Evolutionary conservation across 2,888 invertebrate species (phyloP), one percentile per base, ranked within the genome.

Genomic region (Erynnis tages): DNA sequence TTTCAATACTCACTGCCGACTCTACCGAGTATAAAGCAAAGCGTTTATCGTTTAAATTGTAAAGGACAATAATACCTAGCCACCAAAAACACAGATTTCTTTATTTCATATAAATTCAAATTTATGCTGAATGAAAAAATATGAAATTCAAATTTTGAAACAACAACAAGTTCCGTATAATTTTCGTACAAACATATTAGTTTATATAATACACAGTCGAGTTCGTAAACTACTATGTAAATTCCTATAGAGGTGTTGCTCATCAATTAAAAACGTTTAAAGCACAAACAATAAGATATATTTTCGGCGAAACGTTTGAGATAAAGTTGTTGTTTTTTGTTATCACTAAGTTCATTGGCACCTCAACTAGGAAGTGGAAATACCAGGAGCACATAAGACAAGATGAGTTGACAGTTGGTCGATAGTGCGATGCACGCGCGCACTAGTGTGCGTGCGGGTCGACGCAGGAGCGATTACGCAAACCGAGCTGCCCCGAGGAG

Each of bases 381-480:
- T 43, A 34, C 41, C 27, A 43, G 41, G 27, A 41, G 50, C 43
- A 34, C 40, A 50, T 43, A 43, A 50, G 34, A 19, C 41, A 29
- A 35, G 34, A 50, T 43, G 50, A 35, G 49, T 48, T 43, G 50
- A 34, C 43, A 49, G 41, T 21, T 30, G 46, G 46, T 48, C 48
- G 48, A 48, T 34, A 49, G 41, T 47, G 47, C 50, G 43, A 27
- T 44, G 52, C 35, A 46, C 40, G 46, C 54, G 55, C 48, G 30
- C 19, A 38, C 19, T 35, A 46, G 52, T 45, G 65, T 57, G 61
- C 68, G 67, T 57, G 68, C 65, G 62, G 70, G 71, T 65, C 67
- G 71, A 69, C 79, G 79, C 82, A 82, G 82, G 80, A 83, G 66
- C 82, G 83, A 86, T 87, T 87, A 88, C 88, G 88, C 88, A 87